A percentile compares a stretch with the other conserved stretches of the same genome.
Evolutionary conservation across 2,797 vertebrate genomes (phyloP).

Genomic region (Spatula versicolor): DNA sequence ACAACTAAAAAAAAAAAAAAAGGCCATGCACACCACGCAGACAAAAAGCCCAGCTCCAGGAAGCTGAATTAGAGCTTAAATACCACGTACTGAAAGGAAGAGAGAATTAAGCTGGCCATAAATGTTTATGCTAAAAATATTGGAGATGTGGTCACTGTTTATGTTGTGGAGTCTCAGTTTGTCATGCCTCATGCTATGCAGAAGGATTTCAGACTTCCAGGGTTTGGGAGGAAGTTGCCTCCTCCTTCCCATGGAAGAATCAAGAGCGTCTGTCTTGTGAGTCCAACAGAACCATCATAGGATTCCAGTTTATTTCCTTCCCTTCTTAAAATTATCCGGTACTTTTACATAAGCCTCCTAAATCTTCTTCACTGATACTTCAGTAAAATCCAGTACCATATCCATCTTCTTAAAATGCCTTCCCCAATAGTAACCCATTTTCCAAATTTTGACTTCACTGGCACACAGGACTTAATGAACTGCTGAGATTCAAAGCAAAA

Average conservation of each 20-base stretch:
- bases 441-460: constrained; percentile 10
- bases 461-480: neutral
- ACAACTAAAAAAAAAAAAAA: too few relatives aligned
- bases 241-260: neutral
- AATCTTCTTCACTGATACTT: neutral
- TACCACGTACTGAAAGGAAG: neutral
- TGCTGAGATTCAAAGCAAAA: constrained; percentile 32
- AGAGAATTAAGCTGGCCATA: neutral
- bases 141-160: neutral
- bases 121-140: neutral
- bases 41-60: neutral
- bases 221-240: neutral
- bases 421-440: neutral
- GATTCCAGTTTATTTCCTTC: neutral
- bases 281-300: neutral
- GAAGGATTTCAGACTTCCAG: neutral
- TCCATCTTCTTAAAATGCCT: neutral
- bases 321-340: neutral
- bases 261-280: neutral
- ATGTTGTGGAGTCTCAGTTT: neutral
- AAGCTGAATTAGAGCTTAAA: neutral
- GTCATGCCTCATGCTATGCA: neutral
- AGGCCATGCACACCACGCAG: neutral
- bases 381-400: neutral
- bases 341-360: neutral